phyloP scores from a whole-genome alignment of 2,888 invertebrate species.

The Parascotia fuliginaria region DNA sequence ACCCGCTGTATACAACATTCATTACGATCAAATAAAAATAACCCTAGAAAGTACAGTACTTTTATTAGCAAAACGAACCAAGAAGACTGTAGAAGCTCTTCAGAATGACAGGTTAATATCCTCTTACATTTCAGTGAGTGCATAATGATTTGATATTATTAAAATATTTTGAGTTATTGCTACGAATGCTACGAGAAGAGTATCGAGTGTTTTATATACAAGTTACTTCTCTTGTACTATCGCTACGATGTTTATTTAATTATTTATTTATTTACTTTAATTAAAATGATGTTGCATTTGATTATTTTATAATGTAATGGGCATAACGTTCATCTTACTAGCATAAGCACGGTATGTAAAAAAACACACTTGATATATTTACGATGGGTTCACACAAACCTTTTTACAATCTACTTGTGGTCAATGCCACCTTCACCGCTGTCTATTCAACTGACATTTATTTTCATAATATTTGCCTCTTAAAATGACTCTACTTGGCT shows the following conservation, averaged over 20 bases:
- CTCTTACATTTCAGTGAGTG: slow-evolving; percentile 1
- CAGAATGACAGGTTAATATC: slow-evolving; percentile 7
- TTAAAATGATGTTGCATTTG: background rate
- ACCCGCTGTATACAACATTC: slow-evolving; percentile 1
- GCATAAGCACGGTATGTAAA: too few relatives aligned
- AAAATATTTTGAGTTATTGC: slow-evolving; percentile 7
- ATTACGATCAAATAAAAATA: slow-evolving; percentile 3
- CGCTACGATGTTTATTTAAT: background rate
- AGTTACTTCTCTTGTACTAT: background rate
- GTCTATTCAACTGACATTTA: too few relatives aligned
- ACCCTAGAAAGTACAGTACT: background rate
- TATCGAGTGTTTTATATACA: background rate
- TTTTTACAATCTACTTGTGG: too few relatives aligned
- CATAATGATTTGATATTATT: slow-evolving; percentile 2
- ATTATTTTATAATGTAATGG: too few relatives aligned
- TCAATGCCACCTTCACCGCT: too few relatives aligned
- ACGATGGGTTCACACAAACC: too few relatives aligned
- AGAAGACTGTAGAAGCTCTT: slow-evolving; percentile 1
- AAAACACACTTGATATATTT: too few relatives aligned
- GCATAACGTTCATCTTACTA: too few relatives aligned
- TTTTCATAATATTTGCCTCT: too few relatives aligned
- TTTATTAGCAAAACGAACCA: background rate
- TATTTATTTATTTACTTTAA: too few relatives aligned
- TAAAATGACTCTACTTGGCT: too few relatives aligned
- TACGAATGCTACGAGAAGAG: background rate